Percentiles rank a stretch among this genome's conserved stretches.
Evolutionary conservation across 2,888 invertebrate genomes (phyloP).

Genomic region (Cabera pusaria): DNA sequence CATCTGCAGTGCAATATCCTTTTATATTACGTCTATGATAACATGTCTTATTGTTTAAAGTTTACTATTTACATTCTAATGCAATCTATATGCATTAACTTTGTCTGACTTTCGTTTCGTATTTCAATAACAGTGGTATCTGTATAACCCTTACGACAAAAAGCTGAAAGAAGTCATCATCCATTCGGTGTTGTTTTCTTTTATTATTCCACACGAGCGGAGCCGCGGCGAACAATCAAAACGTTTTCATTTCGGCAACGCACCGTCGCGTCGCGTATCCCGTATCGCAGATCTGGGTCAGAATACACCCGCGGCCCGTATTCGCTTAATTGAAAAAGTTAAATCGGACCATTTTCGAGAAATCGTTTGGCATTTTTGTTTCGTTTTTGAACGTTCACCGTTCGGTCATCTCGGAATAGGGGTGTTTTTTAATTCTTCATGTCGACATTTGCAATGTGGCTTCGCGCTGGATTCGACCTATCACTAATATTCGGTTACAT

Average conservation of each 20-base stretch:
- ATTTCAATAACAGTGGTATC: too few relatives aligned
- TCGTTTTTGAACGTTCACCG: slow-evolving; percentile 31
- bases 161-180: too few relatives aligned
- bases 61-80: too few relatives aligned
- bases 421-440: slow-evolving; percentile 25
- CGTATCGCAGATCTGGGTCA: slow-evolving; percentile 48
- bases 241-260: slow-evolving; percentile 60
- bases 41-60: too few relatives aligned
- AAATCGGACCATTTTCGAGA: slow-evolving; percentile 67
- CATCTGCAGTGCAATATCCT: too few relatives aligned
- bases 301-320: slow-evolving; percentile 52
- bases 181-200: slow-evolving; percentile 22
- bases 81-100: too few relatives aligned
- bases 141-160: too few relatives aligned
- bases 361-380: slow-evolving; percentile 55
- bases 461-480: too few relatives aligned
- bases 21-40: too few relatives aligned
- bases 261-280: slow-evolving; percentile 45
- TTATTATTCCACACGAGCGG: slow-evolving; percentile 43
- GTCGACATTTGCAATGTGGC: too few relatives aligned
- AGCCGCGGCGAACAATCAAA: slow-evolving; percentile 50
- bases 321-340: slow-evolving; percentile 75
- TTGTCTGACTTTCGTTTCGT: too few relatives aligned
- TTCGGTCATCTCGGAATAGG: slow-evolving; percentile 33
- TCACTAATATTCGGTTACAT: too few relatives aligned